Base-by-base conservation (phyloP, 1,140 invertebrate genomes). In the Arctopsyche grandis region DNA sequence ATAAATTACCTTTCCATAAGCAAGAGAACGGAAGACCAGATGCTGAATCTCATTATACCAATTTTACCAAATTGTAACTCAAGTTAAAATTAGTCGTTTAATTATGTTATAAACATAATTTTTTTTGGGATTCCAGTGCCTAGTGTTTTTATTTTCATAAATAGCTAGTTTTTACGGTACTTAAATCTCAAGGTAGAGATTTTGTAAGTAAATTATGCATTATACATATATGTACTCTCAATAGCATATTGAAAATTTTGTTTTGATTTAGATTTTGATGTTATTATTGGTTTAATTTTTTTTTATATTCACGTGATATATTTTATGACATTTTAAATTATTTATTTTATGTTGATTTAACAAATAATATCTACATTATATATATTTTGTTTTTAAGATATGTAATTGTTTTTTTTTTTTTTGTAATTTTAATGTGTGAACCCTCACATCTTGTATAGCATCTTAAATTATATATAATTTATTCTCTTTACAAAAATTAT, bases 1-100 rank as follows among this genome's bases (percentile, higher is more conserved):
- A 88, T 83, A 16, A 78, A 56, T 73, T 77, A 71, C 81, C 81
- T 9, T 82, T 80, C 71, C 77, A 80, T 16, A 75, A 80, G 7
- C 81, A 80, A 79, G 81, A 82, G 66, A 82, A 82, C 73, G 81
- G 81, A 56, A 79, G 74, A 43, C 75, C 81, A 21, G 76, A 80
- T 66, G 75, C 71, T 48, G 77, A 78, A 38, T 48, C 26, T 22
- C 19, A 52, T 60, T 56, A 79, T 44, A 69, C 73, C 44, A 75
- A 79, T 21, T 73, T 69, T 79, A 75, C 78, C 71, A 79, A 79
- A 79, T 79, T 69, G 71, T 79, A 79, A 79, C 22, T 79, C 70
- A 48, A 74, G 16, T 76, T 52, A 26, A 66, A 9, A 66, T n/a
- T 66, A 66, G 63, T 14, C 16, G 48, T 66, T 29, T 9, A 66